Evolutionary conservation across 1,140 invertebrate genomes (phyloP).

Genomic region (Dendroctonus ponderosae): DNA sequence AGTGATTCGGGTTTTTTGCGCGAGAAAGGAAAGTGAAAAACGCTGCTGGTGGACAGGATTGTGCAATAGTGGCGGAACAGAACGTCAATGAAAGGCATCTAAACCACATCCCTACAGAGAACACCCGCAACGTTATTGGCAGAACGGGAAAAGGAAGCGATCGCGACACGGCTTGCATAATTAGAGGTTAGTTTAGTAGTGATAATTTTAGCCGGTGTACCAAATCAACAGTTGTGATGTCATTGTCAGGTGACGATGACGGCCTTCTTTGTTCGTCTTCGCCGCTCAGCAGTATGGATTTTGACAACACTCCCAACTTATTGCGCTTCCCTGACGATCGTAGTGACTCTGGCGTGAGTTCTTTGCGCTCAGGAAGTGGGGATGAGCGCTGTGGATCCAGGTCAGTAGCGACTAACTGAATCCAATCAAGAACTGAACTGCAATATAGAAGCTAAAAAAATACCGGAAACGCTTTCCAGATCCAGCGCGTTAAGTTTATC

Average conservation of each 20-base stretch:
- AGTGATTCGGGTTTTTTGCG: constrained; percentile 5
- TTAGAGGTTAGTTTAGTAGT: constrained; percentile 29
- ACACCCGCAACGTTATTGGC: constrained; percentile 2
- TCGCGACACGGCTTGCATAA: constrained; percentile 38
- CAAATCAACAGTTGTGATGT: not conserved
- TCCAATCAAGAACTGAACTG: not conserved
- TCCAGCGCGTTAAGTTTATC: constrained; percentile 62
- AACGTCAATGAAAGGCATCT: not conserved
- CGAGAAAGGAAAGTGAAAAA: constrained; percentile 21
- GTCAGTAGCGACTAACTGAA: not conserved
- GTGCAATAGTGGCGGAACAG: constrained; percentile 53
- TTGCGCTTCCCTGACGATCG: constrained; percentile 54
- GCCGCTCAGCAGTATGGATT: constrained; percentile 43
- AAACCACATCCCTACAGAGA: not conserved
- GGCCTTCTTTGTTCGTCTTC: constrained; percentile 46
- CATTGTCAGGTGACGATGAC: constrained; percentile 45
- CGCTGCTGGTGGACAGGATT: constrained; percentile 55
- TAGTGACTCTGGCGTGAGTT: constrained; percentile 67
- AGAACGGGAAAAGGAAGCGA: constrained; percentile 27
- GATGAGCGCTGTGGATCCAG: constrained; percentile 69
- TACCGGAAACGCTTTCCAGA: constrained; percentile 13
- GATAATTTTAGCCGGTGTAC: not conserved
- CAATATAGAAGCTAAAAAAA: not conserved
- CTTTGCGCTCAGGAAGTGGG: constrained; percentile 63
- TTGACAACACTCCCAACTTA: constrained; percentile 40